Base-by-base conservation (phyloP, 1,140 invertebrate species). In the Drosophila bifasciata region DNA sequence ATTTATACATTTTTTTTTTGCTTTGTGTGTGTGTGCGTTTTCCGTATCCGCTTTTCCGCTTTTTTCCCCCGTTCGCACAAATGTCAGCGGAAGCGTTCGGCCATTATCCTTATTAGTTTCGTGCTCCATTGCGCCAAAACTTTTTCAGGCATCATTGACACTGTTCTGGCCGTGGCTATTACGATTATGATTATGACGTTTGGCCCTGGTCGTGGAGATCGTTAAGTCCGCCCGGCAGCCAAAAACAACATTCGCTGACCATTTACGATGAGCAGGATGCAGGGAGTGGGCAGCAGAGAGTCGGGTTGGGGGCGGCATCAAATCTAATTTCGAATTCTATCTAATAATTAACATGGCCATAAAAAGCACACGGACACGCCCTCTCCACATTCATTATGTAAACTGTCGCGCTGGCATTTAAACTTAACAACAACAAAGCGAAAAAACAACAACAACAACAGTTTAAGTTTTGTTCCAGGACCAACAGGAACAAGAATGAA, bases 261-360 rank as follows among this genome's bases (percentile, higher is more conserved):
- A 74, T 77, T 77, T 73, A 51, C 67, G 8, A 50, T 50, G 36
- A 66, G 75, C 45, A 25, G n/a, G 8, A 70, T 7, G 1, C 15
- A 23, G 44, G 11, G 11, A 36, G 9, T 8, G 3, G 28, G 28
- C 8, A 9, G 28, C 28, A 32, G n/a, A n/a, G n/a, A n/a, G n/a
- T n/a, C n/a, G n/a, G n/a, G n/a, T n/a, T n/a, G n/a, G n/a, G n/a
- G 25, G 25, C 25, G 7, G 25, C 9, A 32, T 1, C 32, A 36
- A 69, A 63, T 75, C 62, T 79, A 70, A 89, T 86, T 83, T 55
- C 56, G 56, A 83, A 86, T 88, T 86, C 83, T 79, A 83, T 89
- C 84, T 88, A 73, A 88, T 88, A 88, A 88, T 88, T 88, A 88
- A 88, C 83, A 88, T 72, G 67, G 46, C 83, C 60, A 79, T 88